Evolutionary conservation across 2,888 invertebrate genomes (phyloP).

Genomic region (Coelopa pilipes): DNA sequence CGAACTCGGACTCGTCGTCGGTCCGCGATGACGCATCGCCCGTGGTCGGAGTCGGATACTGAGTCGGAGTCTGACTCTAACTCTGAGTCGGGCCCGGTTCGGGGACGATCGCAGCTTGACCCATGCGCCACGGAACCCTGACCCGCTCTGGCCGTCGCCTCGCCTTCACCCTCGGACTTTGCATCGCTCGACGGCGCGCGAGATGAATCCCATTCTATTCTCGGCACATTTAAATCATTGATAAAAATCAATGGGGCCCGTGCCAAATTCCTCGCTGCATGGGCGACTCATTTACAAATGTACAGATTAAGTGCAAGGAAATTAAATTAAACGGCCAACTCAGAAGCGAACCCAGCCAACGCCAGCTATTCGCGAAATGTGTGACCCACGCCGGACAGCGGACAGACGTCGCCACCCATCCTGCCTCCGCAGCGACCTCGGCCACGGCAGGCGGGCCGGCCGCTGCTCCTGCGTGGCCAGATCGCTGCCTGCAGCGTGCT

Average conservation of each 20-base stretch:
- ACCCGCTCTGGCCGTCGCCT: not conserved
- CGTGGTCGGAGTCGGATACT: too few relatives aligned
- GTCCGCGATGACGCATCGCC: too few relatives aligned
- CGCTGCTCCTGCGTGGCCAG: too few relatives aligned
- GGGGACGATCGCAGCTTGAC: too few relatives aligned
- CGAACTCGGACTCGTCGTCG: too few relatives aligned
- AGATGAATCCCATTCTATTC: constrained; percentile 31
- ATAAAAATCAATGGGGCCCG: constrained; percentile 26
- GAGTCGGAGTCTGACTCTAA: not conserved
- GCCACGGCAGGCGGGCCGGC: too few relatives aligned
- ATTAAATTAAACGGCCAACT: too few relatives aligned
- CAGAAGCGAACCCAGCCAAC: too few relatives aligned
- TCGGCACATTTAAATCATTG: constrained; percentile 28
- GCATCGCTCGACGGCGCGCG: not conserved
- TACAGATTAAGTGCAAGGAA: not conserved
- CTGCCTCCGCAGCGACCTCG: not conserved
- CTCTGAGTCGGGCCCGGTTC: too few relatives aligned
- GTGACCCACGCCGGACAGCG: not conserved
- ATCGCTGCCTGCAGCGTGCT: too few relatives aligned
- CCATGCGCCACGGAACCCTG: not conserved
- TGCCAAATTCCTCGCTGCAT: constrained; percentile 25
- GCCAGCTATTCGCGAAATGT: not conserved
- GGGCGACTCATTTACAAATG: not conserved
- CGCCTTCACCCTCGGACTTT: not conserved
- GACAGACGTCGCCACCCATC: not conserved